Percentiles rank a stretch among this genome's conserved stretches.
These are phyloP conservation scores for Tenthredo amoena DNA, from an alignment of 2,888 invertebrate species.

Conservation along the genomic window DNA sequence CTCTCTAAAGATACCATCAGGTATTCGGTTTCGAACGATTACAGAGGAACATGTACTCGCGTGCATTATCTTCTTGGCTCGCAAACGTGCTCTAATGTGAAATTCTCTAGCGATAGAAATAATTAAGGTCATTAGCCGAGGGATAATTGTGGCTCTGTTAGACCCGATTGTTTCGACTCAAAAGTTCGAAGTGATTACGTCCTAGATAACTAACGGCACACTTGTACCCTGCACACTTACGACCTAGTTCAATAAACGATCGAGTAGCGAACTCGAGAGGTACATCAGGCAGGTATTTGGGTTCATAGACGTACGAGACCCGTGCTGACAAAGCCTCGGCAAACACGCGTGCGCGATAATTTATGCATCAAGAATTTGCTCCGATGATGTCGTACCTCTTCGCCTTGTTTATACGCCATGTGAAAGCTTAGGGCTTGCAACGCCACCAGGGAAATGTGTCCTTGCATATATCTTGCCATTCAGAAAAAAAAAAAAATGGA, in stretches of 20 bases:
- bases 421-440: neutral
- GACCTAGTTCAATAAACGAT: slow-evolving; percentile 17
- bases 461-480: neutral
- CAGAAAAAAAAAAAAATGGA: no score
- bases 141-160: slow-evolving; percentile 22
- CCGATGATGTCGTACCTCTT: neutral
- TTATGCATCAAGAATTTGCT: slow-evolving; percentile 7
- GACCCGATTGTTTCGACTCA: neutral
- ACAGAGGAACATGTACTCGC: neutral
- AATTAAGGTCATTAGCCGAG: neutral
- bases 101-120: neutral
- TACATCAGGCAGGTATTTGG: neutral
- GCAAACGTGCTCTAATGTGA: neutral
- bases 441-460: no score
- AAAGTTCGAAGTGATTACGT: neutral
- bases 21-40: neutral
- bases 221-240: neutral
- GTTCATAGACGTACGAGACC: neutral
- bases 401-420: neutral
- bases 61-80: neutral
- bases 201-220: neutral
- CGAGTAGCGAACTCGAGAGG: neutral
- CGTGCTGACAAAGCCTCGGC: neutral
- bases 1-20: neutral
- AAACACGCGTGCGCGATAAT: neutral